Base-by-base conservation (phyloP, 2,888 invertebrate genomes). In the Dryobotodes eremita region DNA sequence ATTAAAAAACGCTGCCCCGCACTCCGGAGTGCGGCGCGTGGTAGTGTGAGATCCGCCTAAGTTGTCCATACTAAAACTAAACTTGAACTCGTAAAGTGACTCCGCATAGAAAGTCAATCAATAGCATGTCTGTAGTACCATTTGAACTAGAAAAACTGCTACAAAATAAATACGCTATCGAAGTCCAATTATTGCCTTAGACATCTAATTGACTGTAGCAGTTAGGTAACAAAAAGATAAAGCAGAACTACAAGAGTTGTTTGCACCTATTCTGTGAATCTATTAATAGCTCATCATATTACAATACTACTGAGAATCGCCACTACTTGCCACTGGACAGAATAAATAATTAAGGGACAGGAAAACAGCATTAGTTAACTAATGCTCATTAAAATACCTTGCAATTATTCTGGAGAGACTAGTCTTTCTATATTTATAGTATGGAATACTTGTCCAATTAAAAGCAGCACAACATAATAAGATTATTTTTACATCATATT, bases 331-430 rank as follows among this genome's bases (percentile, higher is more conserved):
- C 42, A 62, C 36, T 71, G 31, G 70, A 72, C 36, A 36, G 57
- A 75, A 75, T 78, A 53, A 71, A 64, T 79, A 79, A 66, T 20
- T 48, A 50, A 6, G 20, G 31, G 23, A 70, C 23, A 75, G 50
- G 65, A 83, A 79, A 36, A 36, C 42, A 42, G 7, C 7, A 6
- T 6, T 79, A 75, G 59, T 61, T 57, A 62, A 66, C 42, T 31
- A 64, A 71, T 55, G 55, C 61, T 83, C 70, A 79, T 79, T 79
- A 66, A 79, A 79, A 83, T 72, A 77, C 46, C 53, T 65, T 59
- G 36, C 50, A 59, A 26, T 62, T 68, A 26, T 23, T 57, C 13
- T 1, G 36, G 20, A 53, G 8, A n/a, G 11, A 48, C 68, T 50
- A 15, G 74, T 73, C 7, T 26, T 26, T 57, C 17, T 20, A 48